Conservation (phyloP, 2,888 invertebrate species). For the Dendrolimus houi region DNA sequence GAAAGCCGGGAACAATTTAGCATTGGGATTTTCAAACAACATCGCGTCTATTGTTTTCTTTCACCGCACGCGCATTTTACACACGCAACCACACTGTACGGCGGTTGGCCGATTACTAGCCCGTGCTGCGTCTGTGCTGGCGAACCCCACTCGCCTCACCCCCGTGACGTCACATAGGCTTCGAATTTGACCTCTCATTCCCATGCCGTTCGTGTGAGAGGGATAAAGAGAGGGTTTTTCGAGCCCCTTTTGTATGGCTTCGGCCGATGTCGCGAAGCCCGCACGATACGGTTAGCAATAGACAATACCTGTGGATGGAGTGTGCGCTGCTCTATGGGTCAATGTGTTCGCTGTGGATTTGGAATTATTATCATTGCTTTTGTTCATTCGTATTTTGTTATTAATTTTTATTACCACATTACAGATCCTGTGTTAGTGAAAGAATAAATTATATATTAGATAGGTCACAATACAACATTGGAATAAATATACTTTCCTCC, state of each 20-base stretch:
- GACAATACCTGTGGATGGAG: neutral
- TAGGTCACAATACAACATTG: too few relatives aligned
- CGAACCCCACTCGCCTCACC: constrained; percentile 28
- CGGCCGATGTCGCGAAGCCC: constrained; percentile 12
- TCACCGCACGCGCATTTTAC: constrained; percentile 60
- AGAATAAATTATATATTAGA: too few relatives aligned
- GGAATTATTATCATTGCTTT: neutral
- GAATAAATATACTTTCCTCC: too few relatives aligned
- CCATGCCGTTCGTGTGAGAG: constrained; percentile 16
- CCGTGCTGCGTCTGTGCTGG: constrained; percentile 20
- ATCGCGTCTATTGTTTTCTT: constrained; percentile 67
- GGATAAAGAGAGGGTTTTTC: constrained; percentile 27
- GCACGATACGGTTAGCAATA: neutral
- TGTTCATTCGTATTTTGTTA: too few relatives aligned
- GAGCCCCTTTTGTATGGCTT: constrained; percentile 34
- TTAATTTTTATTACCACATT: too few relatives aligned
- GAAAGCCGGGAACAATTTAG: constrained; percentile 81
- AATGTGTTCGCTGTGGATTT: neutral
- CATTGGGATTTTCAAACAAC: constrained; percentile 85
- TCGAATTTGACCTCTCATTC: constrained; percentile 18
- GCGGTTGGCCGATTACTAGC: constrained; percentile 60
- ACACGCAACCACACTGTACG: constrained; percentile 44
- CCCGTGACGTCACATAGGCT: constrained; percentile 62
- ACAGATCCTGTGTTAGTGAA: too few relatives aligned
- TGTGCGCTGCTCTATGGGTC: neutral